These are phyloP conservation scores for Neotoma lepida DNA, from an alignment of 2,113 vertebrate species.

Conservation along the genomic window DNA sequence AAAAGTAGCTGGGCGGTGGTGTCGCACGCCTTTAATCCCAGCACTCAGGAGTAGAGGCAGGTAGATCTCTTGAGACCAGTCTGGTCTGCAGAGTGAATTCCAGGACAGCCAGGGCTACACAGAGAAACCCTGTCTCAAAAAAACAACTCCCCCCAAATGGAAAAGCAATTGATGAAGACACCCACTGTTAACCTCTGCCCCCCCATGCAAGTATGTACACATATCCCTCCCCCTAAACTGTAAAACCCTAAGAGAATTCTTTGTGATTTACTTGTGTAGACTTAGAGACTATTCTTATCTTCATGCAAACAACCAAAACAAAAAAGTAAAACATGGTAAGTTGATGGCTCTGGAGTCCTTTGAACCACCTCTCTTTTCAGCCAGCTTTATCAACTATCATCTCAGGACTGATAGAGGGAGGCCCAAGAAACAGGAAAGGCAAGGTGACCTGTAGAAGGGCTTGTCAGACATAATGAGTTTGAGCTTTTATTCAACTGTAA, in stretches of 20 bases:
- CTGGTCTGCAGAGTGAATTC: too few species aligned
- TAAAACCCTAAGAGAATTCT: neutral
- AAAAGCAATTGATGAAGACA: neutral
- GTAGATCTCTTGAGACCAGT: too few species aligned
- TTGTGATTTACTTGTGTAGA: neutral
- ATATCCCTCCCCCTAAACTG: neutral
- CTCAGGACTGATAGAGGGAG: neutral
- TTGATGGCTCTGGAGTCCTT: neutral
- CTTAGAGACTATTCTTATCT: neutral
- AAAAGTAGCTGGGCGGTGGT: too few species aligned
- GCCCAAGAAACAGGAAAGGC: neutral
- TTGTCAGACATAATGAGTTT: neutral
- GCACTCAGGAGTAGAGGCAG: too few species aligned
- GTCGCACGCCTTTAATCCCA: too few species aligned
- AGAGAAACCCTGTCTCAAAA: neutral
- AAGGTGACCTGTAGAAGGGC: neutral
- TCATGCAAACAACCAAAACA: neutral
- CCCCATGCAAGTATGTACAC: neutral
- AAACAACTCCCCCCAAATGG: neutral
- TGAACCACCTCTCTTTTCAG: neutral
- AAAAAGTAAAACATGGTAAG: neutral
- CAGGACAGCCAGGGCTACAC: too few species aligned
- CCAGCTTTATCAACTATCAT: neutral
- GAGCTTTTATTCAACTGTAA: neutral
- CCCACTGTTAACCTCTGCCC: neutral